These are phyloP conservation scores for Urosaurus nigricauda DNA, from an alignment of 2,797 vertebrate genomes.

Conservation along the genomic window DNA sequence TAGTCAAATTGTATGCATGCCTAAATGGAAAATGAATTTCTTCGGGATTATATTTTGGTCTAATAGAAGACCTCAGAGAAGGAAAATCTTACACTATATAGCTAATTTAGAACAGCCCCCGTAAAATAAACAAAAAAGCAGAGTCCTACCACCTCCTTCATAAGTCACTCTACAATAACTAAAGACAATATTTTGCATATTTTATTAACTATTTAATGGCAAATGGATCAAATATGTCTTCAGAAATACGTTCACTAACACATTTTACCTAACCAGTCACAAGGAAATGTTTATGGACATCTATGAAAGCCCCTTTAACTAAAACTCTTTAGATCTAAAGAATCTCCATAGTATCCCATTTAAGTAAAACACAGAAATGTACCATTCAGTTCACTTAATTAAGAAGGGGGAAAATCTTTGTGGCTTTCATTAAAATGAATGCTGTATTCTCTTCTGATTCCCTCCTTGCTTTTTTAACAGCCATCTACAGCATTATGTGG, in stretches of 20 bases:
- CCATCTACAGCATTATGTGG: background rate
- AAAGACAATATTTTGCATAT: background rate
- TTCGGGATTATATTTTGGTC: background rate
- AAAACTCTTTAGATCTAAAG: background rate
- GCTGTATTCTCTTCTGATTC: background rate
- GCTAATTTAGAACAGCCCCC: background rate
- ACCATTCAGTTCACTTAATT: background rate
- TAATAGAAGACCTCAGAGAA: background rate
- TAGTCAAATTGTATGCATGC: background rate
- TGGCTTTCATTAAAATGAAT: slow-evolving; percentile 2
- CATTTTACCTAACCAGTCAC: background rate
- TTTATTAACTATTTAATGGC: background rate
- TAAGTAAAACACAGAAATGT: background rate
- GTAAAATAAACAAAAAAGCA: background rate
- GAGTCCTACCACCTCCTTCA: background rate
- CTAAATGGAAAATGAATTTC: background rate
- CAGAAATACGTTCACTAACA: background rate
- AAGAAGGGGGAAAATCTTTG: background rate
- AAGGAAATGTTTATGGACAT: background rate
- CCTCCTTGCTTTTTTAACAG: slow-evolving; percentile 11
- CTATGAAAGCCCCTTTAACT: background rate
- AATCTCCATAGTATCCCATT: background rate
- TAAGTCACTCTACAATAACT: background rate
- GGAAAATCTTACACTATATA: background rate
- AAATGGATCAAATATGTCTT: background rate